Evolutionary conservation across 2,797 vertebrate genomes (phyloP), one percentile per base, ranked within the genome.

Genomic region (Parauchenoglanis punctatus): DNA sequence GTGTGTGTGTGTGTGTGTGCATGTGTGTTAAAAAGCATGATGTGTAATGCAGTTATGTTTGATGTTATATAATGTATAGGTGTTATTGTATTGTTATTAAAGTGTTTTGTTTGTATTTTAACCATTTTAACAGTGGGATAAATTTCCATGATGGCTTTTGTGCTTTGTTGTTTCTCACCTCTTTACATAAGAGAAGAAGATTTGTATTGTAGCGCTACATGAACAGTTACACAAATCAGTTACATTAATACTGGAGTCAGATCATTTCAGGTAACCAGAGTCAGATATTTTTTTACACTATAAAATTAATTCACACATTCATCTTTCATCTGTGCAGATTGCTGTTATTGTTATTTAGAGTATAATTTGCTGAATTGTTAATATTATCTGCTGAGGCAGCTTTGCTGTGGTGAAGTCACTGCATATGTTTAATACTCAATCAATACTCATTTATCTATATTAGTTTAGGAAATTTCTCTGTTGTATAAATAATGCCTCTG

Each of bases 1-100:
- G 31, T 78, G 17, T 86, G 76, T 25, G 20, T 84, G n/a, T 82
- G 58, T 85, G 73, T 87, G 82, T 87, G 70, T 40, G 61, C 72
- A 75, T 70, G 40, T 87, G n/a, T 81, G 56, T 85, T 83, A 10
- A 25, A 12, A 76, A 46, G 86, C 2, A 78, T 28, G 18, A 23
- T 25, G 23, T 76, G 73, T 54, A 52, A 54, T 49, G 25, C 5
- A n/a, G 11, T 75, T 75, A 28, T 31, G 7, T 46, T 12, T 11
- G 3, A 28, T 76, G 75, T 76, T 54, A n/a, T 17, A 75, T 75
- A n/a, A 25, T 6, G 46, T 54, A 76, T 7, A 23, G 40, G 8
- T 75, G 20, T 44, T 72, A 44, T n/a, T 52, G 44, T 15, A 17
- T 28, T 54, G 13, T 54, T 68, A 17, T 68, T 68, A 13, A 28